Percentiles rank a stretch among this genome's conserved stretches.
Conservation (phyloP, 2,888 invertebrate species). For the Isotomurus palustris region DNA sequence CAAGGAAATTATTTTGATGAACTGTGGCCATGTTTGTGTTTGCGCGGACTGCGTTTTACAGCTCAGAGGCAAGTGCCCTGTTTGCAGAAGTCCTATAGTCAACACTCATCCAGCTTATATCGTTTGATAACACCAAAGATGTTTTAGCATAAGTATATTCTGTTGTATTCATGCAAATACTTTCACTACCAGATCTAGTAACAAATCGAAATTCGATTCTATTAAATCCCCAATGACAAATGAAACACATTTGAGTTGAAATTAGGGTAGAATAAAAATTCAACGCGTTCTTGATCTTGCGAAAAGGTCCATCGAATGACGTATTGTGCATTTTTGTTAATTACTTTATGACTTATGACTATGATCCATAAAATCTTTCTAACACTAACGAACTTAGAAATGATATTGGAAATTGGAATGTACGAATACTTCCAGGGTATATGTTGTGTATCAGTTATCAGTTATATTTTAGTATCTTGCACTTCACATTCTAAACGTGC, state of each 20-base stretch:
- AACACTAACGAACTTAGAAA: too few relatives aligned
- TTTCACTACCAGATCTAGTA: too few relatives aligned
- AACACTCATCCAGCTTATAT: conserved; percentile 42
- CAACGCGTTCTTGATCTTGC: not conserved
- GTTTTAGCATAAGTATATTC: too few relatives aligned
- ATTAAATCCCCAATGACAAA: not conserved
- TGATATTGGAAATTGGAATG: too few relatives aligned
- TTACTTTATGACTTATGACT: too few relatives aligned
- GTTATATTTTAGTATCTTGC: too few relatives aligned
- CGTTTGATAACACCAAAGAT: conserved; percentile 16
- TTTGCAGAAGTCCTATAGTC: conserved; percentile 34
- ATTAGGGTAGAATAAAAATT: not conserved
- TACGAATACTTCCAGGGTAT: too few relatives aligned
- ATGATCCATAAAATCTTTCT: too few relatives aligned
- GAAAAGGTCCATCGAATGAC: not conserved
- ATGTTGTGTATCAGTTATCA: too few relatives aligned
- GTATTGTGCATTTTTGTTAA: too few relatives aligned
- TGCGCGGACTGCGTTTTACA: conserved; percentile 49
- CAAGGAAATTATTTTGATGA: conserved; percentile 50
- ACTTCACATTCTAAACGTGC: too few relatives aligned
- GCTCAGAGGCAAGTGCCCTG: conserved; percentile 42
- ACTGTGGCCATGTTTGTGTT: conserved; percentile 52
- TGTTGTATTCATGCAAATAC: too few relatives aligned
- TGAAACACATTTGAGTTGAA: not conserved
- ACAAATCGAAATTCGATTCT: not conserved